Percentiles rank a stretch among this genome's conserved stretches.
Evolutionary conservation across 2,797 vertebrate genomes (phyloP).

Genomic region (Cyprinodon diabolis): DNA sequence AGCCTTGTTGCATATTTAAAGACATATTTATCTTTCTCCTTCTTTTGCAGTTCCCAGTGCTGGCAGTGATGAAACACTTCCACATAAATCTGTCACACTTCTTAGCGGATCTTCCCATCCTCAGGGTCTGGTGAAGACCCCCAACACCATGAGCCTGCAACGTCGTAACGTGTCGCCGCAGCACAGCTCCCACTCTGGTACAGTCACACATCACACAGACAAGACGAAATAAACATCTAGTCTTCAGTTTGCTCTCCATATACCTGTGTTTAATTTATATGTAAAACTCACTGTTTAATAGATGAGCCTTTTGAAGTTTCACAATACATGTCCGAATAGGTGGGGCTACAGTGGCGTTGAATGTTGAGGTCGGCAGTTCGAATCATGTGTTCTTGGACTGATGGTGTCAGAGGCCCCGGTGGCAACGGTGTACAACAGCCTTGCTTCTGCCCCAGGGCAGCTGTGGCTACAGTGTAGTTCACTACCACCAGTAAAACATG

Average conservation of each 20-base stretch:
- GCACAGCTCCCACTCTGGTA: conserved; percentile 83
- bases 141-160: conserved; percentile 73
- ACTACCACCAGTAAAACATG: no score
- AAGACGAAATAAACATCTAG: rapidly evolving
- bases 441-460: no score
- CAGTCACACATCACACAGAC: conserved; percentile 33
- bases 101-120: conserved; percentile 76
- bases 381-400: no score
- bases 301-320: not conserved
- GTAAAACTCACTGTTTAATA: not conserved
- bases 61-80: conserved; percentile 82
- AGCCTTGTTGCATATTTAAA: not conserved
- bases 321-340: no score
- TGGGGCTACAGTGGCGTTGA: no score
- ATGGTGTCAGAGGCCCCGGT: no score
- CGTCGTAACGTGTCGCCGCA: conserved; percentile 86
- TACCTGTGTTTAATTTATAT: not conserved
- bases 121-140: conserved; percentile 60
- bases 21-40: conserved; percentile 4
- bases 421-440: no score
- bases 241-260: not conserved
- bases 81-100: conserved; percentile 68
- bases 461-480: no score
- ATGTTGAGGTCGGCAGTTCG: no score
- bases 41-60: conserved; percentile 80